A percentile compares a stretch with the other conserved stretches of the same genome.
Conservation (phyloP, 2,888 invertebrate genomes). For the Caenorhabditis angaria region DNA sequence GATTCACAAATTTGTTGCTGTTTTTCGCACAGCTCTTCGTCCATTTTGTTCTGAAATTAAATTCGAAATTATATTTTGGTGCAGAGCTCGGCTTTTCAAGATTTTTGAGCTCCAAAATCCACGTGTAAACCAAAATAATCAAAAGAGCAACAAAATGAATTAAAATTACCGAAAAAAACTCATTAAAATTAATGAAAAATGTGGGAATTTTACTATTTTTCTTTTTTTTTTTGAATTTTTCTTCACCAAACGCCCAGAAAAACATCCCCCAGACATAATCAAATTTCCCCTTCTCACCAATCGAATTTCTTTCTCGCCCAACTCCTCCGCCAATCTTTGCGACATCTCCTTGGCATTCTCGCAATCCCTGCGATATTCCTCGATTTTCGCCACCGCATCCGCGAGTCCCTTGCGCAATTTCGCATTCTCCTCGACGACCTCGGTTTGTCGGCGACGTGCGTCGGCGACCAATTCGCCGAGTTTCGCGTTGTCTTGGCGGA, state of each 20-base stretch:
- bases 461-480: slow-evolving; percentile 33
- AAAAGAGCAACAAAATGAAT: too few species aligned
- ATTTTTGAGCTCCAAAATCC: too few species aligned
- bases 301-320: slow-evolving; percentile 20
- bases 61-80: too few species aligned
- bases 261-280: too few species aligned
- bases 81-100: too few species aligned
- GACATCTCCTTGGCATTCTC: slow-evolving; percentile 35
- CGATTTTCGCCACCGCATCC: slow-evolving; percentile 50
- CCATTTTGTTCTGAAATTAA: slow-evolving; percentile 8
- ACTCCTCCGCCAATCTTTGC: slow-evolving; percentile 30
- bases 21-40: slow-evolving; percentile 31
- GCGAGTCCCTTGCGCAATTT: slow-evolving; percentile 44
- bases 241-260: too few species aligned
- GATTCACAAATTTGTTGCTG: slow-evolving; percentile 23
- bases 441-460: slow-evolving; percentile 13
- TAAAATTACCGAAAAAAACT: too few species aligned
- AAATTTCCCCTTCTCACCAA: too few species aligned
- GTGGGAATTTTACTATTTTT: too few species aligned
- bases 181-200: too few species aligned
- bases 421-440: slow-evolving; percentile 39
- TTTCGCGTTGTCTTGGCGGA: slow-evolving; percentile 37
- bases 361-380: slow-evolving; percentile 43
- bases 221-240: too few species aligned
- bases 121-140: too few species aligned